A percentile compares a stretch with the other conserved stretches of the same genome.
Conservation (phyloP, 2,888 invertebrate genomes). For the Cephonodes hylas region DNA sequence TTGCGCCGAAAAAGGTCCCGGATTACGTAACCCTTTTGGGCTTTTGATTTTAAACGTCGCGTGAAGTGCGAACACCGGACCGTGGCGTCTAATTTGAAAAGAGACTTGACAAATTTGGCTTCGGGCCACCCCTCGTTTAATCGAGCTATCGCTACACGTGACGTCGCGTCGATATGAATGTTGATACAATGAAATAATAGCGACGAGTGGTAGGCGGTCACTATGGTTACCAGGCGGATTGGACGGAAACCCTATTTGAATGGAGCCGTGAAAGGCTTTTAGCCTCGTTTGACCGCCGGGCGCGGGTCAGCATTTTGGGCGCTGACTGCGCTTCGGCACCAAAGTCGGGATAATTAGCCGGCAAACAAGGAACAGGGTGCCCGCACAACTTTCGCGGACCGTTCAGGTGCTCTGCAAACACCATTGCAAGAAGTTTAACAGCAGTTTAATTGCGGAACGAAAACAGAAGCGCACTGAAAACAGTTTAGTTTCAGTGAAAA, state of each 20-base stretch:
- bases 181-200: conserved; percentile 77
- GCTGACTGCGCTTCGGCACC: conserved; percentile 62
- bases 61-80: conserved; percentile 71
- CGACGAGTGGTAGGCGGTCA: conserved; percentile 60
- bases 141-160: conserved; percentile 68
- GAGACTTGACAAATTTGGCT: conserved; percentile 79
- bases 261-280: conserved; percentile 65
- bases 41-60: conserved; percentile 79
- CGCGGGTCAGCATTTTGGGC: conserved; percentile 69
- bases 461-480: conserved; percentile 76
- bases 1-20: conserved; percentile 74
- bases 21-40: conserved; percentile 79
- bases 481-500: conserved; percentile 73
- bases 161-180: conserved; percentile 72
- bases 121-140: conserved; percentile 73
- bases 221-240: conserved; percentile 67
- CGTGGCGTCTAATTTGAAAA: conserved; percentile 74
- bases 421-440: conserved; percentile 79
- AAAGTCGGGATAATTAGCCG: conserved; percentile 74
- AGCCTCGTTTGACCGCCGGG: conserved; percentile 72
- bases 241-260: conserved; percentile 61
- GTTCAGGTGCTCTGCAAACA: conserved; percentile 78
- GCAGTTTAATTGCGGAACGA: conserved; percentile 78
- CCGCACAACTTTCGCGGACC: conserved; percentile 71
- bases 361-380: conserved; percentile 71